A percentile compares a stretch with the other conserved stretches of the same genome.
phyloP scores from a whole-genome alignment of 2,888 invertebrate genomes.

The Plutella xylostella region DNA sequence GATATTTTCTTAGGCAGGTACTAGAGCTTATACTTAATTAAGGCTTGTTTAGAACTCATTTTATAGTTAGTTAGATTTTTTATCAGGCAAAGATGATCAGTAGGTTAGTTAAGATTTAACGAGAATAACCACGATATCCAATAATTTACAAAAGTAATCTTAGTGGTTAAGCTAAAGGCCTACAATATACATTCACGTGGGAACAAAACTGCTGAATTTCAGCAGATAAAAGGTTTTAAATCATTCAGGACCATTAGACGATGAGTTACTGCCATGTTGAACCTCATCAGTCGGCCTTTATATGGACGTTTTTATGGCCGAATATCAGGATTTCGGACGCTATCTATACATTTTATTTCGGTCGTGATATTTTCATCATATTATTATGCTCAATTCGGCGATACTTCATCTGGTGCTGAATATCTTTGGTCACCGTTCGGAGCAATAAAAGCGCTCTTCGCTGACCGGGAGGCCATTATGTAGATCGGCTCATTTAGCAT shows the following conservation, averaged over 20 bases:
- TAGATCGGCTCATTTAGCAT: slow-evolving; percentile 54
- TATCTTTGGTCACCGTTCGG: slow-evolving; percentile 48
- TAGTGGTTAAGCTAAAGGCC: too few relatives aligned
- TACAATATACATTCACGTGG: too few relatives aligned
- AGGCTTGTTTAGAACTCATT: too few relatives aligned
- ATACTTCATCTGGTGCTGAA: slow-evolving; percentile 38
- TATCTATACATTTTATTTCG: slow-evolving; percentile 49
- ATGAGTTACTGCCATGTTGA: slow-evolving; percentile 62
- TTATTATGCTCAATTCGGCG: slow-evolving; percentile 28
- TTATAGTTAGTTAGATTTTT: too few relatives aligned
- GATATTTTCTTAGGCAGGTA: too few relatives aligned
- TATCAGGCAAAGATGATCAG: too few relatives aligned
- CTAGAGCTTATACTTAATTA: too few relatives aligned
- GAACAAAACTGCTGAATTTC: too few relatives aligned
- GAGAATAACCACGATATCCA: too few relatives aligned
- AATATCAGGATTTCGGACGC: slow-evolving; percentile 54
- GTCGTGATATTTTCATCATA: slow-evolving; percentile 30
- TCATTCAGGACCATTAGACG: slow-evolving; percentile 67
- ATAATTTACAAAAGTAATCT: too few relatives aligned
- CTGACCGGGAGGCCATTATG: slow-evolving; percentile 61
- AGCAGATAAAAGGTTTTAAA: slow-evolving; percentile 69
- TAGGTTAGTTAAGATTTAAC: too few relatives aligned
- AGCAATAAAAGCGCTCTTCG: slow-evolving; percentile 57
- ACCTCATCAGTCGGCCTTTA: slow-evolving; percentile 59
- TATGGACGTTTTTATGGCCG: slow-evolving; percentile 63